A percentile compares a stretch with the other conserved stretches of the same genome.
Evolutionary conservation across 2,888 invertebrate species (phyloP).

Genomic region (Smittia aterrima): DNA sequence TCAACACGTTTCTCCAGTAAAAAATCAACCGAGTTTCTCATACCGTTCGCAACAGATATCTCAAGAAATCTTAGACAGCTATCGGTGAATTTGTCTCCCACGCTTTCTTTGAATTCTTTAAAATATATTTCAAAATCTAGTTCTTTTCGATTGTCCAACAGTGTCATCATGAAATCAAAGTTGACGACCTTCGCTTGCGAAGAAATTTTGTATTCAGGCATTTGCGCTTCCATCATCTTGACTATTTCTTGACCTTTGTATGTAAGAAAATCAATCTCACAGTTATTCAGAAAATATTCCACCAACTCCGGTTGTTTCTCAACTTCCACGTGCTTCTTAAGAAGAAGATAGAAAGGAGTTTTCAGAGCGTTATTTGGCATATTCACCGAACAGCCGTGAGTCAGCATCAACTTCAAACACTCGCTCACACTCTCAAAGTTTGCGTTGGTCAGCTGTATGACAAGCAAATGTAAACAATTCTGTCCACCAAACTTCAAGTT

Average conservation of each 20-base stretch:
- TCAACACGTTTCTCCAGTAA: conserved; percentile 26
- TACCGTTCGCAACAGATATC: conserved; percentile 19
- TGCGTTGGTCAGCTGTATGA: conserved; percentile 49
- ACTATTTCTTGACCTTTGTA: conserved; percentile 50
- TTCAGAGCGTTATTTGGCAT: conserved; percentile 46
- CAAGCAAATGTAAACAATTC: conserved; percentile 47
- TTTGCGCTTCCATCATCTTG: conserved; percentile 38
- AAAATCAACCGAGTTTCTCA: conserved; percentile 33
- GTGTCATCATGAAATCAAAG: conserved; percentile 33
- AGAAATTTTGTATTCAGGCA: not conserved
- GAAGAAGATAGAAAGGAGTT: conserved; percentile 33
- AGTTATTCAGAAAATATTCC: conserved; percentile 47
- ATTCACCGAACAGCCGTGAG: conserved; percentile 51
- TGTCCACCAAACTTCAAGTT: conserved; percentile 28
- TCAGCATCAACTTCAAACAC: conserved; percentile 49
- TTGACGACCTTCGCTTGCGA: not conserved
- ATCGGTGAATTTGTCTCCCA: conserved; percentile 10
- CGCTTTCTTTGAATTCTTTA: conserved; percentile 31
- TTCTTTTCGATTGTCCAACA: conserved; percentile 9
- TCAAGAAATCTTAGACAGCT: conserved; percentile 25
- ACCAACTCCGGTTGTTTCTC: conserved; percentile 45
- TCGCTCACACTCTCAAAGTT: conserved; percentile 47
- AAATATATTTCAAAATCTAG: conserved; percentile 34
- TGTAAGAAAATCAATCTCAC: conserved; percentile 48
- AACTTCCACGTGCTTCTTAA: conserved; percentile 17